A percentile compares a stretch with the other conserved stretches of the same genome.
Conservation (phyloP, 2,888 invertebrate species). For the Caenorhabditis doughertyi region DNA sequence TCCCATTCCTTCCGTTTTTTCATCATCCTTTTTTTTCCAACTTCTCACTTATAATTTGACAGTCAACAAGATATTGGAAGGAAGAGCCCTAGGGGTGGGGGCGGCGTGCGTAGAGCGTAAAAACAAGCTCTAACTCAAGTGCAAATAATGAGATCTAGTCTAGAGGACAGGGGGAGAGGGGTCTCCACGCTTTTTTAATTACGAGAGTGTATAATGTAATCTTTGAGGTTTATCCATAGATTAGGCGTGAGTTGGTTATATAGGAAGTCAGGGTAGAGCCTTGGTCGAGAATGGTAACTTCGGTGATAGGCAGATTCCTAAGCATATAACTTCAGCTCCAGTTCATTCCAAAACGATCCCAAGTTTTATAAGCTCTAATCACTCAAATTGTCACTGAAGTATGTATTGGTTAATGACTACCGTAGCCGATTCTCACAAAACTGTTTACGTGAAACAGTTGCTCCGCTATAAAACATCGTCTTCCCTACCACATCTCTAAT, state of each 20-base stretch:
- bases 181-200: conserved; percentile 35
- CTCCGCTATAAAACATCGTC: no score
- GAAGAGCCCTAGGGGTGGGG: not conserved
- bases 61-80: conserved; percentile 34
- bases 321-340: no score
- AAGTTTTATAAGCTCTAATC: no score
- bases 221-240: not conserved
- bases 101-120: conserved; percentile 11
- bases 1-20: conserved; percentile 17
- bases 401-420: no score
- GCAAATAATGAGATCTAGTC: conserved; percentile 46
- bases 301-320: no score
- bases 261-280: not conserved
- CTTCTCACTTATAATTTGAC: conserved; percentile 50
- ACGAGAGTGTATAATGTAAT: conserved; percentile 18
- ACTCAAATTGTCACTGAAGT: no score
- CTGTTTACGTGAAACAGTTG: not conserved
- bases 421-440: no score
- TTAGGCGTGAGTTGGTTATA: not conserved
- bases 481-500: not conserved
- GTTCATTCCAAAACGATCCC: no score
- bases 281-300: no score
- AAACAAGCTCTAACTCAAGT: conserved; percentile 48
- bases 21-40: not conserved
- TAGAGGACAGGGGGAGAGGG: not conserved